phyloP scores from a whole-genome alignment of 2,797 vertebrate species.

The Hypotaenidia okinawae region DNA sequence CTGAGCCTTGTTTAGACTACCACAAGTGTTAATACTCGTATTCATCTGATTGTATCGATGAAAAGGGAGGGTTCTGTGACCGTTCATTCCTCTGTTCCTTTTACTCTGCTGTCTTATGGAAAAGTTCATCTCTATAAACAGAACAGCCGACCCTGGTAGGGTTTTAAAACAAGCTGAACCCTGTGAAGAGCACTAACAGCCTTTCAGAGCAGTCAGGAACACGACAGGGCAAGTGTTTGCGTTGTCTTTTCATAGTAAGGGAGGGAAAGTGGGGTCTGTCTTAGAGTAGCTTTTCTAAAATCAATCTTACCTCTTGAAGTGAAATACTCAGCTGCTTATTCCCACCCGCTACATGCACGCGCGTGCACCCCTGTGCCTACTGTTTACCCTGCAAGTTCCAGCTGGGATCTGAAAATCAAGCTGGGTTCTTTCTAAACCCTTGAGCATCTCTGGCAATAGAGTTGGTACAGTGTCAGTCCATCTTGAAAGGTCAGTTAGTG shows the following conservation, averaged over 20 bases:
- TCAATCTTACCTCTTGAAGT: not conserved
- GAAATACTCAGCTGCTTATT: not conserved
- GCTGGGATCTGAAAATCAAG: not conserved
- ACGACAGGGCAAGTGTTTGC: not conserved
- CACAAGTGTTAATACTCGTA: not conserved
- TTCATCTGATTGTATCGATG: not conserved
- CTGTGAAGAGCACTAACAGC: accelerated
- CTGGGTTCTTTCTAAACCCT: not conserved
- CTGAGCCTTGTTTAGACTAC: not conserved
- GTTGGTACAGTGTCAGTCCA: accelerated
- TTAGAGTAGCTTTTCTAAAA: not conserved
- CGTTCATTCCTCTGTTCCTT: not conserved
- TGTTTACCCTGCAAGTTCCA: not conserved
- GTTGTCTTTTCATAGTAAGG: not conserved
- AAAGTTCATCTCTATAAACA: not conserved
- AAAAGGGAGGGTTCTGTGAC: not conserved
- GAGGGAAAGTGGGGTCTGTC: not conserved
- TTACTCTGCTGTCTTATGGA: not conserved
- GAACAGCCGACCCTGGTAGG: not conserved
- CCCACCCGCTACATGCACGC: too few species aligned
- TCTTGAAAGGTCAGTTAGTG: not conserved
- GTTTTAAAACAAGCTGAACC: not conserved
- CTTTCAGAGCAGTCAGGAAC: not conserved
- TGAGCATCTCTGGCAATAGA: not conserved
- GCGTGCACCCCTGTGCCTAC: accelerated